Percentiles rank a stretch among this genome's conserved stretches.
These are phyloP conservation scores for Pilophorus perplexus DNA, from an alignment of 2,888 invertebrate genomes.

Conservation along the genomic window DNA sequence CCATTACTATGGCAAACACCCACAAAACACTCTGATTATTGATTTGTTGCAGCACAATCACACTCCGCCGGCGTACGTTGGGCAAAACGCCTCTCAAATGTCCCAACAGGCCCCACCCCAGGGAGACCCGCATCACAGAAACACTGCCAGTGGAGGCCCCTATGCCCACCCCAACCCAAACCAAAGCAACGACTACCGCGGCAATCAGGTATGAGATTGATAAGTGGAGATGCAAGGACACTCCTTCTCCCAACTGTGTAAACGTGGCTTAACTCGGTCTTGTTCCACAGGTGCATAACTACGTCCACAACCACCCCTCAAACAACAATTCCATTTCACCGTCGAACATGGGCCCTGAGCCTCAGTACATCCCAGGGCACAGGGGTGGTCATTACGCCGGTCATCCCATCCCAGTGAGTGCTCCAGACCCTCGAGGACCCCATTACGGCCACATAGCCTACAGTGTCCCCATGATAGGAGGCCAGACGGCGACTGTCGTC, in stretches of 20 bases:
- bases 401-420: constrained; percentile 2
- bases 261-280: too few relatives aligned
- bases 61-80: background rate
- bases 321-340: constrained; percentile 10
- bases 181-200: constrained; percentile 26
- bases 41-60: constrained; percentile 2
- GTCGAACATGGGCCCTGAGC: background rate
- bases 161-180: constrained; percentile 22
- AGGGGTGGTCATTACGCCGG: background rate
- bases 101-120: constrained; percentile 4
- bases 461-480: constrained; percentile 16
- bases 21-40: too few relatives aligned
- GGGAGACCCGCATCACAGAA: constrained; percentile 10
- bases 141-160: constrained; percentile 10
- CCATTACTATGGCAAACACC: too few relatives aligned
- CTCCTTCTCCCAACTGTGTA: too few relatives aligned
- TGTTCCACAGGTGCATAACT: constrained; percentile 11
- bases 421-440: constrained; percentile 18
- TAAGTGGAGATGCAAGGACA: too few relatives aligned
- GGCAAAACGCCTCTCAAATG: background rate
- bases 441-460: constrained; percentile 15
- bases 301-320: constrained; percentile 13
- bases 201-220: too few relatives aligned
- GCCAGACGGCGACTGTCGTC: background rate
- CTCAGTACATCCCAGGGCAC: constrained; percentile 17